Evolutionary conservation across 1,140 invertebrate species (phyloP).

Genomic region (Drosophila ficusphila): DNA sequence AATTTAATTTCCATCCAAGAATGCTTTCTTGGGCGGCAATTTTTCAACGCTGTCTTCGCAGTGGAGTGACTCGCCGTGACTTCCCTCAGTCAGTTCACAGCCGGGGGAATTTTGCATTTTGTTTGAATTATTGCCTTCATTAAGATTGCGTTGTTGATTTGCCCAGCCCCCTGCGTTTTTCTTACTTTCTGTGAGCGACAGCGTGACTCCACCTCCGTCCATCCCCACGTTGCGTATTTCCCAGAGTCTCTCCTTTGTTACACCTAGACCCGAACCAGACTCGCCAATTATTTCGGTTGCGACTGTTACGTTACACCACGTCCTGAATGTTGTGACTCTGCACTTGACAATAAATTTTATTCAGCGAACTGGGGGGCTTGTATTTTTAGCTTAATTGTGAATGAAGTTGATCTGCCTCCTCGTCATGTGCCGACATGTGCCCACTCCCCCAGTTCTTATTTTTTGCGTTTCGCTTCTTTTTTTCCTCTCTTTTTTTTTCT

Average conservation of each 20-base stretch:
- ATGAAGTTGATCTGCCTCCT: slow-evolving; percentile 51
- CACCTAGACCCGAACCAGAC: slow-evolving; percentile 42
- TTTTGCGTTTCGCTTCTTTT: neutral
- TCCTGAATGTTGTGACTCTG: slow-evolving; percentile 67
- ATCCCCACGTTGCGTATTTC: slow-evolving; percentile 21
- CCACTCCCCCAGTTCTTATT: slow-evolving; percentile 7
- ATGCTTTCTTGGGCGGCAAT: slow-evolving; percentile 71
- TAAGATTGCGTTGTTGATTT: slow-evolving; percentile 84
- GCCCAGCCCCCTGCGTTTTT: slow-evolving; percentile 15
- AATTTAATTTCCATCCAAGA: slow-evolving; percentile 79
- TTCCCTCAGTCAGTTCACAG: slow-evolving; percentile 74
- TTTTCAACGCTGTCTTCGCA: slow-evolving; percentile 53
- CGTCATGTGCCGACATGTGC: slow-evolving; percentile 69
- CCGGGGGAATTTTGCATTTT: slow-evolving; percentile 81
- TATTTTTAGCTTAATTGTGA: slow-evolving; percentile 81
- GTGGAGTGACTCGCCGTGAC: slow-evolving; percentile 49
- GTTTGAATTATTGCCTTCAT: slow-evolving; percentile 84
- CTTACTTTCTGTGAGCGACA: slow-evolving; percentile 57
- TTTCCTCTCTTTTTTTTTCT: neutral
- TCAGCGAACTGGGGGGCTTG: slow-evolving; percentile 35
- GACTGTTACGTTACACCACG: slow-evolving; percentile 47
- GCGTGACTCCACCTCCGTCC: slow-evolving; percentile 53
- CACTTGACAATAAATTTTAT: slow-evolving; percentile 80
- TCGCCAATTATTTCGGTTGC: slow-evolving; percentile 37
- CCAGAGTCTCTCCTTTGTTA: slow-evolving; percentile 44